Base-by-base conservation (phyloP, 2,888 invertebrate species). In the Aphodius granarius region DNA sequence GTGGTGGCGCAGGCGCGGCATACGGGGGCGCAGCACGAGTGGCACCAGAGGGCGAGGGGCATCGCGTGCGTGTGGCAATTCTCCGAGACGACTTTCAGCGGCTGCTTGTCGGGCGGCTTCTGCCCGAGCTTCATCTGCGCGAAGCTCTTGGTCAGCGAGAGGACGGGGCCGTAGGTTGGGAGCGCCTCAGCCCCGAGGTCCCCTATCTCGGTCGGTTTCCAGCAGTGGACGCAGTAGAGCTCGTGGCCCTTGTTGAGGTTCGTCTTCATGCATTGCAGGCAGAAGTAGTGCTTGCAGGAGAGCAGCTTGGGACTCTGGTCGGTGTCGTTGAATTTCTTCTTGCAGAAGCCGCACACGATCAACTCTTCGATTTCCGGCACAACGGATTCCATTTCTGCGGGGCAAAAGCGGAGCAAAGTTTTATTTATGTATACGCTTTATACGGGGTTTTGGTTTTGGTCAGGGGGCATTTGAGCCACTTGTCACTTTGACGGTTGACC, bases 221-320 rank as follows among this genome's bases (percentile, higher is more conserved):
- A 93, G 87, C 94, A 94, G 86, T 93, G 92, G 78, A 91, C 90
- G 86, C 94, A 94, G 85, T 91, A 91, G 80, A 93, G 87, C 84
- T 92, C 93, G 83, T 90, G 89, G 76, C 91, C 93, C 84, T 92
- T 92, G 84, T 91, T 90, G 82, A 93, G 88, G 83, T 90, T 90
- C 80, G 91, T 90, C 83, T 92, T 91, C 85, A 93, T 91, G 87
- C 94, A 94, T 84, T 92, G 91, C 86, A 94, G 89, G 86, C 94
- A 94, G 87, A 94, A 94, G 87, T 93, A 92, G 86, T 94, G 94
- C 85, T 93, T 92, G 89, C 94, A 94, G 81, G 92, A 90, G 81
- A 94, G 89, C 86, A 93, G 88, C 86, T 94, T 94, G 78, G 94
- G 94, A 84, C 91, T 90, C 84, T 92, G 91, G 86, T 93, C 93